Conservation (phyloP, 2,888 invertebrate genomes). For the Rhagium mordax region DNA sequence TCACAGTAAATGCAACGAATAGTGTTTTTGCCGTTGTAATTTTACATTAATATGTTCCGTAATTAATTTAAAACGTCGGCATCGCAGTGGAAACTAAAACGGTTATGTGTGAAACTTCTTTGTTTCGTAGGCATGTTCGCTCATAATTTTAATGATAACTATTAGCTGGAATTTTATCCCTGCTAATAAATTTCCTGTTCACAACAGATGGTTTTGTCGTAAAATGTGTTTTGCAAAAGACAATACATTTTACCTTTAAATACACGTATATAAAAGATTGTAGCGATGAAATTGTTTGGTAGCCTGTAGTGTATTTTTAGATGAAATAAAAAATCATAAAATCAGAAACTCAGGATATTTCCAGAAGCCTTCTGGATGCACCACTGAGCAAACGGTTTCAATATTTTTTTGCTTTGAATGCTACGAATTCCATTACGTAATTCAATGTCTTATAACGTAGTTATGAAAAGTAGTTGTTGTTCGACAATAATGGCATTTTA, state of each 20-base stretch:
- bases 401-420: too few species aligned
- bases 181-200: background rate
- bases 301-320: too few species aligned
- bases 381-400: too few species aligned
- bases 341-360: too few species aligned
- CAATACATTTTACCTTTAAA: background rate
- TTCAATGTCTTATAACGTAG: too few species aligned
- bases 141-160: background rate
- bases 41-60: background rate
- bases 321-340: too few species aligned
- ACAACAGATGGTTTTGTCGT: background rate
- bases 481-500: too few species aligned
- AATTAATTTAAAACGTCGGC: background rate
- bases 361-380: too few species aligned
- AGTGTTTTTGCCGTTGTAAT: background rate
- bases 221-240: background rate
- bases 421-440: too few species aligned
- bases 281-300: too few species aligned
- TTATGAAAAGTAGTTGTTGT: too few species aligned
- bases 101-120: background rate
- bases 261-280: too few species aligned
- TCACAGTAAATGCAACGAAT: background rate
- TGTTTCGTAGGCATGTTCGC: background rate
- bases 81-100: background rate
- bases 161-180: background rate